Evolutionary conservation across 2,113 vertebrate genomes (phyloP), one percentile per base, ranked within the genome.

Genomic region (Smithornis capensis): DNA sequence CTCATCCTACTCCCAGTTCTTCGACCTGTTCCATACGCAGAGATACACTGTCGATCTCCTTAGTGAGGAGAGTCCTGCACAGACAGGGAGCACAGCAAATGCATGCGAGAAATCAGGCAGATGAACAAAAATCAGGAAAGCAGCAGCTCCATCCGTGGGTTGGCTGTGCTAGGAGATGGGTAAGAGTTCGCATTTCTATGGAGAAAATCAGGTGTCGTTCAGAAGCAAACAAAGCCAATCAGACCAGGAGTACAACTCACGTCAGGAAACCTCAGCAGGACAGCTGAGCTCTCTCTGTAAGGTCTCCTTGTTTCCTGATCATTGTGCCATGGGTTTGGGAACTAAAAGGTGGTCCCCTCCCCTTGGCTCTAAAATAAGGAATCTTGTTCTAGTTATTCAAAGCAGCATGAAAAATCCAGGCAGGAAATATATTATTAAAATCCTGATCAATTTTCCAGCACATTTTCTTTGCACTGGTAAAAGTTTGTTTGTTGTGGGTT

Each of bases 1-100:
- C 97, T 94, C 83, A 57, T 98, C 98, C 98, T 99, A 99, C 99
- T 99, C 99, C 99, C 99, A 99, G 99, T 98, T 99, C 99, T 98
- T 99, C 99, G 97, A 99, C 99, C 99, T 99, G 99, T 98, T 99
- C 99, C 99, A 99, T 99, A 98, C 99, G 99, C 95, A 99, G 98
- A 98, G 99, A 99, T 82, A 99, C 99, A 97, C 99, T 99, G 99
- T 99, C 99, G 97, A 98, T 98, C 98, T 99, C 99, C 98, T 99
- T 99, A 99, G 99, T 98, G 97, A 99, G 96, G 93, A 98, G 98
- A 96, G 98, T 98, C 98, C 98, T 99, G 99, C 95, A 98, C 97
- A 98, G 97, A 97, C 95, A 97, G 93, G 98, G 96, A 97, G 98
- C 96, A 98, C 98, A 98, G 98, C 98, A 98, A 98, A 98, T 77